Evolutionary conservation across 2,797 vertebrate species (phyloP).

Genomic region (Cossypha caffra): DNA sequence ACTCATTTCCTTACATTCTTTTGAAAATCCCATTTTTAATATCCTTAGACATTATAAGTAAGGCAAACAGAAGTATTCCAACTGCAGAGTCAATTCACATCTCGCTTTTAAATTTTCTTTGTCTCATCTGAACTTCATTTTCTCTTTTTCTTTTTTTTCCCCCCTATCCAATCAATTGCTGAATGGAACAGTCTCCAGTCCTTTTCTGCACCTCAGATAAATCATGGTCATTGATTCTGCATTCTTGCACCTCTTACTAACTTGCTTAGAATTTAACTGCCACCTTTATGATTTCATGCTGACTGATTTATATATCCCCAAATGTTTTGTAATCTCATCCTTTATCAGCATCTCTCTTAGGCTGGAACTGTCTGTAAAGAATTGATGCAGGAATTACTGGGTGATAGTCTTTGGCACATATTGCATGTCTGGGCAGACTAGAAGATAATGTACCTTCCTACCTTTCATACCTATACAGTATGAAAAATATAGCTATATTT

Average conservation of each 20-base stretch:
- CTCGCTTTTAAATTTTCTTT: conserved; percentile 26
- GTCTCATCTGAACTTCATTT: conserved; percentile 52
- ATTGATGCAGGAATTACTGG: conserved; percentile 41
- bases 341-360: conserved; percentile 19
- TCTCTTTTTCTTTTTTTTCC: background rate
- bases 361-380: conserved; percentile 1
- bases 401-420: conserved; percentile 11
- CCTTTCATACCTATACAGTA: background rate
- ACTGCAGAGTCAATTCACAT: conserved; percentile 16
- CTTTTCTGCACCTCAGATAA: conserved; percentile 52
- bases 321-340: conserved; percentile 54
- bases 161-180: conserved; percentile 14
- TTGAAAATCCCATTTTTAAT: conserved; percentile 45
- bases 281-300: conserved; percentile 50
- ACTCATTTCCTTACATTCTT: conserved; percentile 22
- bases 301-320: conserved; percentile 54
- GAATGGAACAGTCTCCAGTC: conserved; percentile 27
- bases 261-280: conserved; percentile 55
- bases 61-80: conserved; percentile 32
- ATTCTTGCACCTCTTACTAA: conserved; percentile 60
- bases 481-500: conserved; percentile 40
- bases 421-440: background rate
- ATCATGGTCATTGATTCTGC: conserved; percentile 55
- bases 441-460: conserved; percentile 11
- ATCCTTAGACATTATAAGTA: conserved; percentile 14